Conservation (phyloP, 1,140 invertebrate species). For the Leptonema lineaticorne region DNA sequence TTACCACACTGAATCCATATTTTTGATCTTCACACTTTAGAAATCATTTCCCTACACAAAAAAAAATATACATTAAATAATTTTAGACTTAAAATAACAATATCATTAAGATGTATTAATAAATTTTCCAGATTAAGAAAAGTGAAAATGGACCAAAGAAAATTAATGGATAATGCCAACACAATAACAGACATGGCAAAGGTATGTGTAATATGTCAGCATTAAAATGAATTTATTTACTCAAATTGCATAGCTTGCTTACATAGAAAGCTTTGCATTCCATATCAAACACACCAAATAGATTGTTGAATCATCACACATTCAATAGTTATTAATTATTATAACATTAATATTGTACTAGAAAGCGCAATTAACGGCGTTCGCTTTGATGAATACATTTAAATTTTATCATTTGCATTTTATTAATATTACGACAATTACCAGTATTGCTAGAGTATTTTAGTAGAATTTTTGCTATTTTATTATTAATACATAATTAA, state of each 20-base stretch:
- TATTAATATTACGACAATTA: too few relatives aligned
- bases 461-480: too few relatives aligned
- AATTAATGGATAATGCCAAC: conserved; percentile 98
- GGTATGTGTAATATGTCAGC: conserved; percentile 63
- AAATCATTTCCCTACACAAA: too few relatives aligned
- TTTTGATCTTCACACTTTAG: too few relatives aligned
- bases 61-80: too few relatives aligned
- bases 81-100: too few relatives aligned
- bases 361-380: neutral
- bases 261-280: conserved; percentile 37
- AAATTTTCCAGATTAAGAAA: conserved; percentile 83
- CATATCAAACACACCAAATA: conserved; percentile 25
- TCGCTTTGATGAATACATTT: too few relatives aligned
- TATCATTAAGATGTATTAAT: too few relatives aligned
- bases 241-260: conserved; percentile 42
- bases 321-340: neutral
- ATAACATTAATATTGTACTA: neutral
- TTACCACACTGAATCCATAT: too few relatives aligned
- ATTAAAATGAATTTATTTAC: conserved; percentile 21
- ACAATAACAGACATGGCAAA: conserved; percentile 99
- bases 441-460: too few relatives aligned
- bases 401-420: too few relatives aligned
- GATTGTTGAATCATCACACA: neutral
- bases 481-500: too few relatives aligned
- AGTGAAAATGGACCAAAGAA: conserved; percentile 99